Conservation (phyloP, 2,113 vertebrate species). For the Psettodes erumei region DNA sequence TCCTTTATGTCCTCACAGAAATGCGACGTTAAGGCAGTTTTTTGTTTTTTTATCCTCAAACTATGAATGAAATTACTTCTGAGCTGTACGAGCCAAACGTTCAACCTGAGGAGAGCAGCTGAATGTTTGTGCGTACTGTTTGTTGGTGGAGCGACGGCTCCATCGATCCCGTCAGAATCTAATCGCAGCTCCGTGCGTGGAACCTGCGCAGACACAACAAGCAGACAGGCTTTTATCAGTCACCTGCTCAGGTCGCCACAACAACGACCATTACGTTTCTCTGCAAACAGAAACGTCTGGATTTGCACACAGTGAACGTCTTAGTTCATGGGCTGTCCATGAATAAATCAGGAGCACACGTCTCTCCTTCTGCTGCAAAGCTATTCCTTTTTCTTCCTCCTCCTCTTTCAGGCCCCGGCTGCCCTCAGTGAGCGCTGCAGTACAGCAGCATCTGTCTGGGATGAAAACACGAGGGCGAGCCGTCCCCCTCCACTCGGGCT, state of each 20-base stretch:
- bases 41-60: too few species aligned
- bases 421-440: slow-evolving; percentile 37
- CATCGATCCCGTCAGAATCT: too few species aligned
- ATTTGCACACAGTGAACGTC: background rate
- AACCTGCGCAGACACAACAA: background rate
- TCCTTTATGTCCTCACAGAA: too few species aligned
- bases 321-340: slow-evolving; percentile 13
- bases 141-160: too few species aligned
- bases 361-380: slow-evolving; percentile 9
- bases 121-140: too few species aligned
- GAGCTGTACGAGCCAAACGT: too few species aligned
- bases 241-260: background rate
- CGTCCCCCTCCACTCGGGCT: slow-evolving; percentile 34
- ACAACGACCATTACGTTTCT: background rate
- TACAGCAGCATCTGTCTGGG: slow-evolving; percentile 50
- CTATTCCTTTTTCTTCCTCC: slow-evolving; percentile 8
- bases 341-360: slow-evolving; percentile 35
- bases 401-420: background rate
- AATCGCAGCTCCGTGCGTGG: background rate
- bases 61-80: too few species aligned
- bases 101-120: too few species aligned
- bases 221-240: background rate
- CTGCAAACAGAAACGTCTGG: background rate
- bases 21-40: too few species aligned
- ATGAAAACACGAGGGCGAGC: slow-evolving; percentile 42